Evolutionary conservation across 2,797 vertebrate species (phyloP).

Genomic region (Borostomias antarcticus): DNA sequence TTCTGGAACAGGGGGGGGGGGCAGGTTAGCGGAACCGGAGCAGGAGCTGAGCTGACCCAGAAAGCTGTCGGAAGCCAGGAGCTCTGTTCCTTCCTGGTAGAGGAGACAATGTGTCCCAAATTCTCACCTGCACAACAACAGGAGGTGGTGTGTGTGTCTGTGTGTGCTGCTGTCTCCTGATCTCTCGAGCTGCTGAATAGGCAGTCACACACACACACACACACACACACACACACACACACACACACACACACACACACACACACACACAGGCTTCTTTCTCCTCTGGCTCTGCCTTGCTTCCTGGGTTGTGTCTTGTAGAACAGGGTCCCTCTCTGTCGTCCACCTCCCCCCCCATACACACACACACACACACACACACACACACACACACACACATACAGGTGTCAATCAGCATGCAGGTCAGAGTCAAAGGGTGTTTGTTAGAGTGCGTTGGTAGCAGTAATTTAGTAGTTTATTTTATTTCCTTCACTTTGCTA

Average conservation of each 20-base stretch:
- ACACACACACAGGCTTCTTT: conserved; percentile 65
- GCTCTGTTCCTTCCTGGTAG: conserved; percentile 14
- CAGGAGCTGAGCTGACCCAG: conserved; percentile 46
- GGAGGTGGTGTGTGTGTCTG: conserved; percentile 7
- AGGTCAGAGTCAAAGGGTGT: conserved; percentile 50
- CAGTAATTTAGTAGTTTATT: background rate
- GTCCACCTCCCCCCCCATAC: conserved; percentile 41
- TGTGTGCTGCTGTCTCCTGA: conserved; percentile 3
- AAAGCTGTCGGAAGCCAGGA: conserved; percentile 25
- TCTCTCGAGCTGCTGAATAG: background rate
- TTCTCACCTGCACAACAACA: conserved; percentile 52
- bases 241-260: conserved; percentile 31
- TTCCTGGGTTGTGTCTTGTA: conserved; percentile 64
- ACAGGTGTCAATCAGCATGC: conserved; percentile 76
- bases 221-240: conserved; percentile 32
- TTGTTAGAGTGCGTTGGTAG: conserved; percentile 1
- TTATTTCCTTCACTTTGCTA: background rate
- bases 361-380: conserved; percentile 37
- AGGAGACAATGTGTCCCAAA: conserved; percentile 28
- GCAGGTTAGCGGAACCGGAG: background rate
- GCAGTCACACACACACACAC: conserved; percentile 47
- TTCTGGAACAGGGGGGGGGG: background rate
- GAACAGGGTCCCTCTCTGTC: conserved; percentile 71
- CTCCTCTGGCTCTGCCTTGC: conserved; percentile 54
- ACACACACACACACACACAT: conserved; percentile 46